Conservation (phyloP, 2,797 vertebrate genomes). For the Caiman crocodilus region DNA sequence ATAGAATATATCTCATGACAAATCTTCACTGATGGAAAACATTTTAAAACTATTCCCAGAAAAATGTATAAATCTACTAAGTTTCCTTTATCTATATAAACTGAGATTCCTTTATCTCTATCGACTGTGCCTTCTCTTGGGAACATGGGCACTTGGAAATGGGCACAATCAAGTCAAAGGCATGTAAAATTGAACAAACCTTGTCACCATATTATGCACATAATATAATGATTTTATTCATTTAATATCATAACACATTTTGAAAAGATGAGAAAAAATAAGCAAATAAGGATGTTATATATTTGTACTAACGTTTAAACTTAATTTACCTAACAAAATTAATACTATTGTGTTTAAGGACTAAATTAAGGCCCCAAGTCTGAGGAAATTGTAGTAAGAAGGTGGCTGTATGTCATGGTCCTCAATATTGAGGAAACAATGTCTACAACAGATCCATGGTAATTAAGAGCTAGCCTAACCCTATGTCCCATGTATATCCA, state of each 20-base stretch:
- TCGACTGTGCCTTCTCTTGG: neutral
- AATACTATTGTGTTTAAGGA: fast-evolving
- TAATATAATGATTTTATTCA: neutral
- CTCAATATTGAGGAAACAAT: neutral
- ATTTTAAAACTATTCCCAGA: neutral
- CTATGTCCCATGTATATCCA: neutral
- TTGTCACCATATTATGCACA: neutral
- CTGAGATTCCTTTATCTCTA: neutral
- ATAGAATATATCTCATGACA: neutral
- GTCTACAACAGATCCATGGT: neutral
- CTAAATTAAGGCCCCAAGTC: neutral
- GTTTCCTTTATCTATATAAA: too few species aligned
- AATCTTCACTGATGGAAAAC: fast-evolving
- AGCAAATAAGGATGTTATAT: neutral
- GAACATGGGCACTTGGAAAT: neutral
- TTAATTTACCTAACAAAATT: neutral
- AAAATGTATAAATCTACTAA: neutral
- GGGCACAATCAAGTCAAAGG: neutral
- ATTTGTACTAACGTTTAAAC: neutral
- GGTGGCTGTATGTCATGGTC: fast-evolving
- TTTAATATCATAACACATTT: neutral
- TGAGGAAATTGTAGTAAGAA: neutral
- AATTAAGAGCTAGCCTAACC: neutral
- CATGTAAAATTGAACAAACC: neutral
- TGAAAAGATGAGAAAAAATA: neutral